Evolutionary conservation across 2,888 invertebrate species (phyloP).

Genomic region (Monopis laevigella): DNA sequence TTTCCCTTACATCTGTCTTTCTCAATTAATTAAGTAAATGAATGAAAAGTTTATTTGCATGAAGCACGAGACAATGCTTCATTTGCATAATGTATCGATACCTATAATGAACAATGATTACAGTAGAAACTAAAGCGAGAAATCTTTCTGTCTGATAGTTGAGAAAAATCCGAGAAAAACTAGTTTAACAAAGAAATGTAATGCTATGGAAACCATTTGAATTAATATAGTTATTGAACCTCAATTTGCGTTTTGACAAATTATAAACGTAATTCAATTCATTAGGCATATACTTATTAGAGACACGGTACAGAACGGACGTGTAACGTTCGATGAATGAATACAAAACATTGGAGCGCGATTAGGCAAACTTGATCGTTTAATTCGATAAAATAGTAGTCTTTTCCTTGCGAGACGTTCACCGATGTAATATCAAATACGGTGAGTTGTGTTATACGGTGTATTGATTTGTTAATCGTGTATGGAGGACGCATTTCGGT

Average conservation of each 20-base stretch:
- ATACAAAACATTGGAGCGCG: conserved; percentile 37
- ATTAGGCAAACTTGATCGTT: conserved; percentile 34
- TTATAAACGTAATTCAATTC: conserved; percentile 21
- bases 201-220: no score
- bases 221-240: no score
- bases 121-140: conserved; percentile 5
- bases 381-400: conserved; percentile 17
- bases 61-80: conserved; percentile 18
- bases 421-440: conserved; percentile 38
- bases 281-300: background rate
- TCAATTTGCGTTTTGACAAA: conserved; percentile 51
- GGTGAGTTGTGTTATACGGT: conserved; percentile 39
- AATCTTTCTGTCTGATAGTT: no score
- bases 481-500: conserved; percentile 66
- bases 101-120: conserved; percentile 4
- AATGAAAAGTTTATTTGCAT: conserved; percentile 62
- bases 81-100: conserved; percentile 3
- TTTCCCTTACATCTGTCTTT: conserved; percentile 58
- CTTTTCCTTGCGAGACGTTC: conserved; percentile 21
- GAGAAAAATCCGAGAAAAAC: no score
- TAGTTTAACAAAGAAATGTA: no score
- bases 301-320: conserved; percentile 29
- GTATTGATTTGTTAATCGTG: conserved; percentile 64
- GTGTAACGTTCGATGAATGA: conserved; percentile 37
- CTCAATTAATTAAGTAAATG: conserved; percentile 50